Evolutionary conservation across 2,113 vertebrate species (phyloP).

Genomic region (Hirundichthys speculiger): DNA sequence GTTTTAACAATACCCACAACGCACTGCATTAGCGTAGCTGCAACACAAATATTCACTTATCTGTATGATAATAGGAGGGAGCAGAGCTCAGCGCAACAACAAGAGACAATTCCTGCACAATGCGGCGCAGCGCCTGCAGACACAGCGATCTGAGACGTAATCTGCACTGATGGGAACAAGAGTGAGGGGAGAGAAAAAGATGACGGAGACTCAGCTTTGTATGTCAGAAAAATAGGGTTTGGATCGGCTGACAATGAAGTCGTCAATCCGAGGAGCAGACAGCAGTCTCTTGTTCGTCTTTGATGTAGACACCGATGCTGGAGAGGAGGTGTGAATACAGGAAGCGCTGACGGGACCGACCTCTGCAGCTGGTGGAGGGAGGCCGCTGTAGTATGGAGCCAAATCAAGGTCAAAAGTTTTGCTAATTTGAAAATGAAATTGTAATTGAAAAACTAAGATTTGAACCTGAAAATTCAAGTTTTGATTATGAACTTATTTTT

Average conservation of each 20-base stretch:
- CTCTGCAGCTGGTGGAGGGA: conserved; percentile 8
- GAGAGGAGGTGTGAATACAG: conserved; percentile 35
- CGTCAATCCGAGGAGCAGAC: conserved; percentile 55
- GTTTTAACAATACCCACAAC: conserved; percentile 60
- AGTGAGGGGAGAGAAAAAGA: conserved; percentile 29
- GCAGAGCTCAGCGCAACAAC: conserved; percentile 65
- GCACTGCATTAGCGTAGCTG: conserved; percentile 57
- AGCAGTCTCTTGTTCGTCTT: conserved; percentile 54
- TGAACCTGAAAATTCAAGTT: too few relatives aligned
- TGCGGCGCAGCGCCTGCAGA: conserved; percentile 60
- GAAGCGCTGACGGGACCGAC: conserved; percentile 20
- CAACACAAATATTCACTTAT: conserved; percentile 77
- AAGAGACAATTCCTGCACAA: conserved; percentile 62
- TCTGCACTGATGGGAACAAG: conserved; percentile 62
- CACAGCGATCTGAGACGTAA: conserved; percentile 70
- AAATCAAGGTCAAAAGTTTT: too few relatives aligned
- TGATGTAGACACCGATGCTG: conserved; percentile 25
- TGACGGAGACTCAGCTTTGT: conserved; percentile 40
- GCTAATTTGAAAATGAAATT: too few relatives aligned
- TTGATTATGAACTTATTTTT: too few relatives aligned
- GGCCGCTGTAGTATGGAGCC: not conserved
- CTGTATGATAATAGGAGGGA: conserved; percentile 79
- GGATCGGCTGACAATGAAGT: conserved; percentile 60
- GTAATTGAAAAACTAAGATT: too few relatives aligned
- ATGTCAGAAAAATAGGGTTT: conserved; percentile 42